phyloP scores from a whole-genome alignment of 2,113 vertebrate species.

The Ivindomyrus marchei region DNA sequence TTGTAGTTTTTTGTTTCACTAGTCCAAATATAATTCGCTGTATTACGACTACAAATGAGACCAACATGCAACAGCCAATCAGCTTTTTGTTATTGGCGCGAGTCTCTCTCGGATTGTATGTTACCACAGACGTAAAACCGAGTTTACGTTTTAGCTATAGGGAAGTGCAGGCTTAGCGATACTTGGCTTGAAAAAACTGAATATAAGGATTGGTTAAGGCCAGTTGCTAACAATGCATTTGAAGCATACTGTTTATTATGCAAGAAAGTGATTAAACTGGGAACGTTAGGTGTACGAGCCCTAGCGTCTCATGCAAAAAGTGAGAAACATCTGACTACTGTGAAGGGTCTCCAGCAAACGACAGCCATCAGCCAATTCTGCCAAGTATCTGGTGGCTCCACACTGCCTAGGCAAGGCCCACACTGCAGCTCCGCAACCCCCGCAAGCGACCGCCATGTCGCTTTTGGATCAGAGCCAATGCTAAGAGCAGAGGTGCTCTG shows the following conservation, averaged over 20 bases:
- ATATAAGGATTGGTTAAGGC: not conserved
- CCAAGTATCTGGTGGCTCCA: slow-evolving; percentile 9
- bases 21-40: not conserved
- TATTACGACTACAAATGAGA: slow-evolving; percentile 6
- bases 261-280: slow-evolving; percentile 5
- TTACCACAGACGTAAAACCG: not conserved
- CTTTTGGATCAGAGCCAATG: slow-evolving; percentile 18
- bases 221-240: not conserved
- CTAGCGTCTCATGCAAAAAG: not conserved
- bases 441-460: not conserved
- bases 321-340: slow-evolving; percentile 3
- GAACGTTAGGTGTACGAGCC: not conserved
- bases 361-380: slow-evolving; percentile 19
- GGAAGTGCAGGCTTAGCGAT: slow-evolving; percentile 11
- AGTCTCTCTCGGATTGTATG: not conserved
- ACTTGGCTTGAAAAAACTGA: slow-evolving; percentile 8
- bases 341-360: slow-evolving; percentile 6
- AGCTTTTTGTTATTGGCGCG: not conserved
- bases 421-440: not conserved
- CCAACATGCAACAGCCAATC: slow-evolving; percentile 1
- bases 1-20: not conserved
- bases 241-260: slow-evolving; percentile 5
- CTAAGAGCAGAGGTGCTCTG: slow-evolving; percentile 26
- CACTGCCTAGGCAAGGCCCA: not conserved
- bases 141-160: not conserved